These are phyloP conservation scores for Trogon melanurus DNA, from an alignment of 2,113 vertebrate genomes.

Conservation along the genomic window DNA sequence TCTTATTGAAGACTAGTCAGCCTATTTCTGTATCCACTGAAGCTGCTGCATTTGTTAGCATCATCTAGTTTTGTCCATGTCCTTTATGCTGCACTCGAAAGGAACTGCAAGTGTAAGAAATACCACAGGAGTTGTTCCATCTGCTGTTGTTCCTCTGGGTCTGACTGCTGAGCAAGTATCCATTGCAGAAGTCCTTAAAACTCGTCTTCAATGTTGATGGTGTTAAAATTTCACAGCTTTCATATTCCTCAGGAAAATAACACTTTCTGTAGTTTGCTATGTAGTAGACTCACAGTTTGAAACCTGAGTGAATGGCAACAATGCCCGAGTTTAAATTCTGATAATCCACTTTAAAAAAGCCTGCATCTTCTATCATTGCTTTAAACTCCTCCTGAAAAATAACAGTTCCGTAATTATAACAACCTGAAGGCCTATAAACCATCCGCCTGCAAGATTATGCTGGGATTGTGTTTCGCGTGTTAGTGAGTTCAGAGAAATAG, in stretches of 20 bases:
- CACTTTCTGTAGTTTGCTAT: neutral
- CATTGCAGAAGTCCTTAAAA: neutral
- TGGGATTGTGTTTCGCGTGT: neutral
- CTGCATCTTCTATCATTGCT: slow-evolving; percentile 89
- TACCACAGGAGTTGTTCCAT: neutral
- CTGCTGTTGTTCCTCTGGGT: neutral
- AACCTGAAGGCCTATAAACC: neutral
- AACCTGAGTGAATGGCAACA: slow-evolving; percentile 95
- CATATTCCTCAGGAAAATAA: neutral
- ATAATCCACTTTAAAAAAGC: slow-evolving; percentile 88
- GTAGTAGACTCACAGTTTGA: slow-evolving; percentile 84
- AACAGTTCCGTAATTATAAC: neutral
- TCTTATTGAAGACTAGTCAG: neutral
- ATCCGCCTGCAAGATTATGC: neutral
- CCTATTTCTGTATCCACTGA: neutral
- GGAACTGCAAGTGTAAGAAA: neutral
- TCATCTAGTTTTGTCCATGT: neutral
- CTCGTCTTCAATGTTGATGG: neutral
- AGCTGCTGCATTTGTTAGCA: neutral
- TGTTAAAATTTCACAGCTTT: neutral
- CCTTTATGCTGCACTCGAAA: neutral
- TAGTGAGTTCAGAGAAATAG: neutral
- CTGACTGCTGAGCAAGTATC: neutral
- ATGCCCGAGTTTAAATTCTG: slow-evolving; percentile 86
- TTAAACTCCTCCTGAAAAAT: slow-evolving; percentile 90